These are phyloP conservation scores for Hystrix cristata DNA, from an alignment of 2,113 vertebrate genomes.

Conservation along the genomic window DNA sequence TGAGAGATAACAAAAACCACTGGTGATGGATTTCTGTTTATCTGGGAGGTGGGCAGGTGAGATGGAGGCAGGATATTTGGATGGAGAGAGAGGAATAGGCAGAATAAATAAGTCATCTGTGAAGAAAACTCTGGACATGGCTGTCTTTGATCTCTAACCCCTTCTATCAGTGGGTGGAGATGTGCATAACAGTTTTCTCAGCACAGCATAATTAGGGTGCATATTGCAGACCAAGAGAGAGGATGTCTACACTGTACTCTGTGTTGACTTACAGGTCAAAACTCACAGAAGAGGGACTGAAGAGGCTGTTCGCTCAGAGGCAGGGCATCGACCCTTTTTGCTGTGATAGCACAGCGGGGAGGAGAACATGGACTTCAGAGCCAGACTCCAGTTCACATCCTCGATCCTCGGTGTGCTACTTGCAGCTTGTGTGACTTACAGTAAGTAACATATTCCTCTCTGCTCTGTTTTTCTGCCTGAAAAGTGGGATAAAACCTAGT, in stretches of 20 bases:
- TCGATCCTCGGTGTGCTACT: not conserved
- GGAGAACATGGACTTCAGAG: not conserved
- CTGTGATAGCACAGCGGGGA: not conserved
- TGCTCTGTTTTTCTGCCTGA: not conserved
- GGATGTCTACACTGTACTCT: not conserved
- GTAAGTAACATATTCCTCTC: not conserved
- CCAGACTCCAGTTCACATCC: not conserved
- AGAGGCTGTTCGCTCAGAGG: not conserved
- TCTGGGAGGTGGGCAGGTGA: not conserved
- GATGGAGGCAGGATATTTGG: not conserved
- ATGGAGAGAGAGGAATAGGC: not conserved
- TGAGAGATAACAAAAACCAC: not conserved
- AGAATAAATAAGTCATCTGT: not conserved
- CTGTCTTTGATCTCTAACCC: not conserved
- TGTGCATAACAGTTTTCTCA: not conserved
- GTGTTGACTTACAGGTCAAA: not conserved
- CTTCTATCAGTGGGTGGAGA: not conserved
- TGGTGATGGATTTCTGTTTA: not conserved
- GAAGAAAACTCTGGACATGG: not conserved
- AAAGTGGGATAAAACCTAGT: not conserved
- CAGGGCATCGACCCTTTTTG: not conserved
- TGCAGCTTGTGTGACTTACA: not conserved
- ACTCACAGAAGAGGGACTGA: not conserved
- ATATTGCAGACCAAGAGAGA: not conserved
- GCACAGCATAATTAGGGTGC: too few species aligned